phyloP scores from a whole-genome alignment of 2,797 vertebrate species.

The Podargus strigoides region DNA sequence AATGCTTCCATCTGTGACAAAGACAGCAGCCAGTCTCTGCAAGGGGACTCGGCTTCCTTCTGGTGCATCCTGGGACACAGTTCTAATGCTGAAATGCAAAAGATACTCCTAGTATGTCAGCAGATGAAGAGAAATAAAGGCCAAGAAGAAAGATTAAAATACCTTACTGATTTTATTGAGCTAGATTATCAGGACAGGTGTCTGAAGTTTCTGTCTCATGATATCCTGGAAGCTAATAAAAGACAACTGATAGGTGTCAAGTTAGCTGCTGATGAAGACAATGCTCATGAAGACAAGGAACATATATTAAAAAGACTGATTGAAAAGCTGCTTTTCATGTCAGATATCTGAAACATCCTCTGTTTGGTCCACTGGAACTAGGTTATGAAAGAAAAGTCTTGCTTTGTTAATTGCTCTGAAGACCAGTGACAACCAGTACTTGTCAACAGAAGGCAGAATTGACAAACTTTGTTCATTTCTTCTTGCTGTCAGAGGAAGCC shows the following conservation, averaged over 20 bases:
- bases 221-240: background rate
- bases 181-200: background rate
- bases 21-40: background rate
- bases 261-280: background rate
- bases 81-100: background rate
- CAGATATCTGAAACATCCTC: background rate
- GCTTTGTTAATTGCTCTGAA: background rate
- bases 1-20: background rate
- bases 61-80: background rate
- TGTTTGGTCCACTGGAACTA: background rate
- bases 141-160: background rate
- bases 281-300: background rate
- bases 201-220: background rate
- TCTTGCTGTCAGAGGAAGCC: background rate
- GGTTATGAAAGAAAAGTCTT: background rate
- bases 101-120: background rate
- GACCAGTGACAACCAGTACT: background rate
- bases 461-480: background rate
- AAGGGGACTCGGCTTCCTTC: background rate
- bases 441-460: background rate
- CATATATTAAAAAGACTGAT: background rate
- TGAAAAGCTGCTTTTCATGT: background rate
- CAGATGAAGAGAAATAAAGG: background rate
- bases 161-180: background rate
- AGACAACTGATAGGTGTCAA: background rate